These are phyloP conservation scores for Phyllotis vaccarum DNA, from an alignment of 2,797 vertebrate genomes.

Conservation along the genomic window DNA sequence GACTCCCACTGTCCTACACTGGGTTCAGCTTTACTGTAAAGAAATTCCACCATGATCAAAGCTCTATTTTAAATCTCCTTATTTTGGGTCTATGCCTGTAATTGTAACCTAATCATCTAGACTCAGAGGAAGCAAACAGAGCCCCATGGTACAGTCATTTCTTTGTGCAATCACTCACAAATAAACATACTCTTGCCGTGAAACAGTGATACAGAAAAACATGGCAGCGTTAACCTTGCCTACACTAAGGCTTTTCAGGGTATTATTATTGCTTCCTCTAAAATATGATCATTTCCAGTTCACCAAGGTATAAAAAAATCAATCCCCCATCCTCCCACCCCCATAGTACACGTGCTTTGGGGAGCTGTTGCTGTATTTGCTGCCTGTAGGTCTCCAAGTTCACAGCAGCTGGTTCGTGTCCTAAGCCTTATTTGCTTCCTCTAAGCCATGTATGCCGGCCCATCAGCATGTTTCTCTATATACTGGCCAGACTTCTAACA, in stretches of 20 bases:
- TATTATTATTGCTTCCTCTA: slow-evolving; percentile 48
- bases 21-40: slow-evolving; percentile 59
- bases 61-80: slow-evolving; percentile 75
- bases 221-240: neutral
- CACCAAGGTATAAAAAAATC: slow-evolving; percentile 19
- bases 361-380: neutral
- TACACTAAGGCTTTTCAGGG: neutral
- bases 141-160: slow-evolving; percentile 12
- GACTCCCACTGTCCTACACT: slow-evolving; percentile 23
- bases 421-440: slow-evolving; percentile 2
- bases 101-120: slow-evolving; percentile 65
- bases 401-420: neutral
- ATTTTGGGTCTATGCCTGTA: slow-evolving; percentile 59
- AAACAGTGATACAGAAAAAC: slow-evolving; percentile 38
- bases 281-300: slow-evolving; percentile 49
- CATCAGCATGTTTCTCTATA: neutral
- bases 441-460: neutral
- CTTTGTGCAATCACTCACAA: slow-evolving; percentile 62
- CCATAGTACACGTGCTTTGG: neutral
- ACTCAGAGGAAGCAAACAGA: slow-evolving; percentile 35
- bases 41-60: slow-evolving; percentile 68
- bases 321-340: neutral
- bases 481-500: neutral
- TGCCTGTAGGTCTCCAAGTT: neutral
- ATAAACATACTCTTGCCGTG: neutral